Evolutionary conservation across 2,888 invertebrate species (phyloP).

Genomic region (Uropetala carovei): DNA sequence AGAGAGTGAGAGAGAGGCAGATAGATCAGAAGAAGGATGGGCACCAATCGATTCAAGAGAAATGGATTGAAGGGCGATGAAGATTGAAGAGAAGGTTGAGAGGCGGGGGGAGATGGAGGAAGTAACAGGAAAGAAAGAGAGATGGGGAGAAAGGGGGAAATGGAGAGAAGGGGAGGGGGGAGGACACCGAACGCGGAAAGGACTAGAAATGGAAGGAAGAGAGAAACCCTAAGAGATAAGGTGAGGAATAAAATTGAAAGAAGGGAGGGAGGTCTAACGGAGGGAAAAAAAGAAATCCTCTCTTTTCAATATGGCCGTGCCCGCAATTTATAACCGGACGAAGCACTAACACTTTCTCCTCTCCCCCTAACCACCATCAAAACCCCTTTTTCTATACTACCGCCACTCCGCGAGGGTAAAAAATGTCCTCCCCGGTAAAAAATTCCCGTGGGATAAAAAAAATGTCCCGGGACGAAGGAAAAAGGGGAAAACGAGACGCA

Average conservation of each 20-base stretch:
- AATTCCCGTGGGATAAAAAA: background rate
- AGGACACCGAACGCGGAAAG: background rate
- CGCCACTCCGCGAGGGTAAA: background rate
- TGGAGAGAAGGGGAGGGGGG: background rate
- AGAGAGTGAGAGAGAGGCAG: background rate
- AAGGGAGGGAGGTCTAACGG: too few relatives aligned
- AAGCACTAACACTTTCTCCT: background rate
- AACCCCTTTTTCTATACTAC: background rate
- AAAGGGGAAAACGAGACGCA: background rate
- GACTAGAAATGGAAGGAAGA: too few relatives aligned
- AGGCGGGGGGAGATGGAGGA: background rate
- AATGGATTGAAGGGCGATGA: background rate
- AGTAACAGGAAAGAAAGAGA: background rate
- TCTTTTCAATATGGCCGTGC: background rate
- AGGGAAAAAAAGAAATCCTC: background rate
- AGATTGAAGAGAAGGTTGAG: background rate
- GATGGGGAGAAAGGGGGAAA: too few relatives aligned
- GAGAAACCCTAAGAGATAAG: background rate
- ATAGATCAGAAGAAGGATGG: background rate
- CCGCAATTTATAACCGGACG: background rate
- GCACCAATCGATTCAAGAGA: background rate
- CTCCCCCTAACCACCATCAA: background rate
- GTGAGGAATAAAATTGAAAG: background rate
- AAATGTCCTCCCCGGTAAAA: background rate
- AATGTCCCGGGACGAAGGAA: background rate